A percentile compares a stretch with the other conserved stretches of the same genome.
Conservation (phyloP, 2,113 vertebrate genomes). For the Spilogale gracilis region DNA sequence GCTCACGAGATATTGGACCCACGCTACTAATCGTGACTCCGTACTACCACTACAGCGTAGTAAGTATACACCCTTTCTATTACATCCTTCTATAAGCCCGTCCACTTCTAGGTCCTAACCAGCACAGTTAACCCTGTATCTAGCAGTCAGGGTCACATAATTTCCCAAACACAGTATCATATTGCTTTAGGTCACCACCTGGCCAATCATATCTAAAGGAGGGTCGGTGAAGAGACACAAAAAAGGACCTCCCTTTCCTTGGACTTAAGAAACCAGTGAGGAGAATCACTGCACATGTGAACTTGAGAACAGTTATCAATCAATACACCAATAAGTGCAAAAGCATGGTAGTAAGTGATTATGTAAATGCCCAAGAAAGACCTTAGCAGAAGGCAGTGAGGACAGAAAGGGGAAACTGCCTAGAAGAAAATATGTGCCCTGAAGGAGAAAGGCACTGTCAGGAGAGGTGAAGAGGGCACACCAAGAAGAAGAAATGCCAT, state of each 20-base stretch:
- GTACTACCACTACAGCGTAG: neutral
- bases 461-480: neutral
- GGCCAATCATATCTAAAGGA: conserved; percentile 49
- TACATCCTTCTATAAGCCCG: neutral
- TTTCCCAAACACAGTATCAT: neutral
- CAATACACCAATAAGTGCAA: neutral
- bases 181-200: neutral
- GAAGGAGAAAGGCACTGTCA: neutral
- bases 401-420: neutral
- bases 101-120: neutral
- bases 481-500: neutral
- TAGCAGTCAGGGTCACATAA: neutral
- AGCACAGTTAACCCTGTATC: neutral
- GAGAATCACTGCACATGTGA: neutral
- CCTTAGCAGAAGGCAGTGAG: neutral
- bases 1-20: neutral
- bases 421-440: neutral
- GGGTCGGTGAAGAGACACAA: neutral
- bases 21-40: neutral
- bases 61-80: neutral
- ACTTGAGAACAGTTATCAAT: neutral
- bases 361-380: neutral
- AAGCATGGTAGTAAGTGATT: neutral
- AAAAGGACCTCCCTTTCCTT: neutral
- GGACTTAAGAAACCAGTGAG: neutral